A percentile compares a stretch with the other conserved stretches of the same genome.
These are phyloP conservation scores for Nasonia giraulti DNA, from an alignment of 1,140 invertebrate genomes.

Conservation along the genomic window DNA sequence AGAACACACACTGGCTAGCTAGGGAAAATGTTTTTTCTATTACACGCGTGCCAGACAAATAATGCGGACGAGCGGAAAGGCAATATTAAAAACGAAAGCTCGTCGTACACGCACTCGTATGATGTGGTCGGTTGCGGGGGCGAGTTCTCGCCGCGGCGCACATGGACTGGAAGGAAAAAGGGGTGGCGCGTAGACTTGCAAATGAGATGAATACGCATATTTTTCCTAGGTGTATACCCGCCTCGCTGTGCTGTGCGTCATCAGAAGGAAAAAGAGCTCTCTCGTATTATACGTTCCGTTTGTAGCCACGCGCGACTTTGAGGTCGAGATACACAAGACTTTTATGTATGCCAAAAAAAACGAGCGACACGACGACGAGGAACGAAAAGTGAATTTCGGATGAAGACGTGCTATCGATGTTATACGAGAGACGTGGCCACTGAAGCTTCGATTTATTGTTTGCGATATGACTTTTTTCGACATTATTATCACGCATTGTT, in stretches of 20 bases:
- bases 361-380: not conserved
- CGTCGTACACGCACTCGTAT: not conserved
- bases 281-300: not conserved
- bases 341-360: slow-evolving; percentile 14
- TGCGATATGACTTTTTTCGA: not conserved
- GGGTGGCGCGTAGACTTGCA: slow-evolving; percentile 5
- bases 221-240: not conserved
- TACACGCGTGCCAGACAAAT: not conserved
- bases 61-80: not conserved
- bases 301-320: not conserved
- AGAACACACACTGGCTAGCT: slow-evolving; percentile 13
- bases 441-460: not conserved
- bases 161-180: not conserved
- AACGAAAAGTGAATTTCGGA: not conserved
- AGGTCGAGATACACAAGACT: not conserved
- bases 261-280: not conserved
- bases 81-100: not conserved
- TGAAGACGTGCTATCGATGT: slow-evolving; percentile 1
- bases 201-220: slow-evolving; percentile 7
- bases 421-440: not conserved
- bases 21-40: slow-evolving; percentile 28
- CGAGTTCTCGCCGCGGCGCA: not conserved
- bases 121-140: not conserved
- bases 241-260: not conserved
- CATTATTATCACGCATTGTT: not conserved